Evolutionary conservation across 1,140 invertebrate genomes (phyloP).

Genomic region (Drosophila pallidifrons): DNA sequence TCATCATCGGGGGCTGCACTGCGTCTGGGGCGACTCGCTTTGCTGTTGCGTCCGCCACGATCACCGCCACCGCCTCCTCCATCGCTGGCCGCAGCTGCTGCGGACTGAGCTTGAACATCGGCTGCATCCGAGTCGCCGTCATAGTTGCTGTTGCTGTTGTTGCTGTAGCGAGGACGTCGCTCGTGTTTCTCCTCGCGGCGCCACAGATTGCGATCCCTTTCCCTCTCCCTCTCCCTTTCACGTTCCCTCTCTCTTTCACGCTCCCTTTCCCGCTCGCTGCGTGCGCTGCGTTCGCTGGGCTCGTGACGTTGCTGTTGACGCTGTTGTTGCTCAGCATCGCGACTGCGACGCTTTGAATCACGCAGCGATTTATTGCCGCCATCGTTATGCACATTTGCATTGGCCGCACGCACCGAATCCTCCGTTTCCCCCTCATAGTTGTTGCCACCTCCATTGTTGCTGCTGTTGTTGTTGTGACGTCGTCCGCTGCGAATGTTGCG

Average conservation of each 20-base stretch:
- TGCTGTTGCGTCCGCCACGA: slow-evolving; percentile 57
- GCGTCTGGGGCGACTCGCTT: slow-evolving; percentile 55
- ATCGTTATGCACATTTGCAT: slow-evolving; percentile 22
- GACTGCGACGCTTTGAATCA: slow-evolving; percentile 55
- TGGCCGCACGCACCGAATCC: slow-evolving; percentile 60
- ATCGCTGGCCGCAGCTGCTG: slow-evolving; percentile 48
- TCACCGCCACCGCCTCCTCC: slow-evolving; percentile 40
- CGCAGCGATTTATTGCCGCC: slow-evolving; percentile 39
- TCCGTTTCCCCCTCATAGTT: slow-evolving; percentile 75
- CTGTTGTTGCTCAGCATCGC: slow-evolving; percentile 23
- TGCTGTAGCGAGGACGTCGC: slow-evolving; percentile 58
- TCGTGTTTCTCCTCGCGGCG: slow-evolving; percentile 51
- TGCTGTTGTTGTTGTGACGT: slow-evolving; percentile 58
- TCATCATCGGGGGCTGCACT: slow-evolving; percentile 58
- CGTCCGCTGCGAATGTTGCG: slow-evolving; percentile 41
- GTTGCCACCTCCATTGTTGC: slow-evolving; percentile 23
- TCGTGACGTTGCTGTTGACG: slow-evolving; percentile 33
- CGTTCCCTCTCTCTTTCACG: slow-evolving; percentile 17
- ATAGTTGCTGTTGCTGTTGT: slow-evolving; percentile 64
- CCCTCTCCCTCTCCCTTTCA: slow-evolving; percentile 49
- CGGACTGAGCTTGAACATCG: slow-evolving; percentile 46
- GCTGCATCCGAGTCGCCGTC: slow-evolving; percentile 66
- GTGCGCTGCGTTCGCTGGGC: slow-evolving; percentile 22
- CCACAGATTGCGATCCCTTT: slow-evolving; percentile 47
- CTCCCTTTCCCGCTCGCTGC: slow-evolving; percentile 41